These are phyloP conservation scores for Pristionchus exspectatus DNA, from an alignment of 2,888 invertebrate species.

Conservation along the genomic window DNA sequence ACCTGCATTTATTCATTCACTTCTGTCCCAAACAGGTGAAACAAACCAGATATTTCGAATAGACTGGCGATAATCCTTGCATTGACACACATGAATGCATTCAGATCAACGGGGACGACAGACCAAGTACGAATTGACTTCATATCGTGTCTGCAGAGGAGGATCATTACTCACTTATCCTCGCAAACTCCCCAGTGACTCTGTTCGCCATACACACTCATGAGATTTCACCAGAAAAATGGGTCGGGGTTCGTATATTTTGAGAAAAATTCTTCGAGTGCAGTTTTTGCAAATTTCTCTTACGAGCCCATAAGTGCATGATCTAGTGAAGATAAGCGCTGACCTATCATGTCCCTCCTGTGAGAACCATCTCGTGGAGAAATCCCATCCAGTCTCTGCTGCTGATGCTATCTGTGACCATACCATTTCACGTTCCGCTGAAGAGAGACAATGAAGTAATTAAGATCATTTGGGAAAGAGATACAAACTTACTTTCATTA, in stretches of 20 bases:
- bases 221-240: no score
- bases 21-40: not conserved
- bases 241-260: no score
- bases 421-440: conserved; percentile 66
- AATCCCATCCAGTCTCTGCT: conserved; percentile 97
- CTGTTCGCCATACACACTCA: no score
- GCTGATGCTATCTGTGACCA: conserved; percentile 78
- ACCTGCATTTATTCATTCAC: conserved; percentile 59
- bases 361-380: conserved; percentile 90
- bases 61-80: conserved; percentile 83
- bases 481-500: conserved; percentile 58
- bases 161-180: conserved; percentile 84
- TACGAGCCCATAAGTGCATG: no score
- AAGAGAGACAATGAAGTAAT: conserved; percentile 52
- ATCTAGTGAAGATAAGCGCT: no score
- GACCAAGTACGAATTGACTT: conserved; percentile 83
- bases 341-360: conserved; percentile 70
- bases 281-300: not conserved
- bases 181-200: not conserved
- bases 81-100: conserved; percentile 87
- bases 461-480: not conserved
- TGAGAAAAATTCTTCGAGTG: no score
- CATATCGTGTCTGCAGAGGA: conserved; percentile 61
- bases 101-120: conserved; percentile 90
- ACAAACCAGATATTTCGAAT: conserved; percentile 80